These are phyloP conservation scores for Sebastolobus altivelis DNA, from an alignment of 2,797 vertebrate genomes.

Conservation along the genomic window DNA sequence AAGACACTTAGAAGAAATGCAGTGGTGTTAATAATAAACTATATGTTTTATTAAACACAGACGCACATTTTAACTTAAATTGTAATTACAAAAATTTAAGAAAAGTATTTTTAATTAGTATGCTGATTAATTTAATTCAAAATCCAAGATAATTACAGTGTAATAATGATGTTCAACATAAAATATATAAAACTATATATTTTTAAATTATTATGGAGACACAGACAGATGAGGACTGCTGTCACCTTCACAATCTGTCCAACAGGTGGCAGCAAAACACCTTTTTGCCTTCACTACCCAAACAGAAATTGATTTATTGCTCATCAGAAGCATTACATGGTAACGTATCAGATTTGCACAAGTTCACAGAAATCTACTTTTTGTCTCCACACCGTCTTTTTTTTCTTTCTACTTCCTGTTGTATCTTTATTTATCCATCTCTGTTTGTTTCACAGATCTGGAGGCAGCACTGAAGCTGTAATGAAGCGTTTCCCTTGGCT, in stretches of 20 bases:
- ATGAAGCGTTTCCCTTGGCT: slow-evolving; percentile 66
- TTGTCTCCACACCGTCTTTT: not conserved
- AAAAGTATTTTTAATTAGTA: not conserved
- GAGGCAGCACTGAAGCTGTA: slow-evolving; percentile 57
- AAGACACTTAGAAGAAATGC: not conserved
- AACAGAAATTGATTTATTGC: not conserved
- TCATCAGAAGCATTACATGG: not conserved
- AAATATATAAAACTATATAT: not conserved
- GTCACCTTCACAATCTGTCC: slow-evolving; percentile 43
- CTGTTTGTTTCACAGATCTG: slow-evolving; percentile 35
- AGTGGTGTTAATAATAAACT: not conserved
- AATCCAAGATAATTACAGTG: not conserved
- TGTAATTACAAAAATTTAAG: not conserved
- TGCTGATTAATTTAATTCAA: too few relatives aligned
- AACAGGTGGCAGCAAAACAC: slow-evolving; percentile 74
- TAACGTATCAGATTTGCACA: not conserved
- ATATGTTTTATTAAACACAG: not conserved
- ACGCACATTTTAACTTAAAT: not conserved
- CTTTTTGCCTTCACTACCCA: not conserved
- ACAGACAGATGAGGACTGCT: not conserved
- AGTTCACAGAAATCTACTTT: not conserved
- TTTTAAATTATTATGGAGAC: not conserved
- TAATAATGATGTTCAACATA: not conserved
- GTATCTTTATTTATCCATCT: slow-evolving; percentile 19
- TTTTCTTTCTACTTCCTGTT: not conserved